Conservation (phyloP, 2,113 vertebrate genomes). For the Sander vitreus region DNA sequence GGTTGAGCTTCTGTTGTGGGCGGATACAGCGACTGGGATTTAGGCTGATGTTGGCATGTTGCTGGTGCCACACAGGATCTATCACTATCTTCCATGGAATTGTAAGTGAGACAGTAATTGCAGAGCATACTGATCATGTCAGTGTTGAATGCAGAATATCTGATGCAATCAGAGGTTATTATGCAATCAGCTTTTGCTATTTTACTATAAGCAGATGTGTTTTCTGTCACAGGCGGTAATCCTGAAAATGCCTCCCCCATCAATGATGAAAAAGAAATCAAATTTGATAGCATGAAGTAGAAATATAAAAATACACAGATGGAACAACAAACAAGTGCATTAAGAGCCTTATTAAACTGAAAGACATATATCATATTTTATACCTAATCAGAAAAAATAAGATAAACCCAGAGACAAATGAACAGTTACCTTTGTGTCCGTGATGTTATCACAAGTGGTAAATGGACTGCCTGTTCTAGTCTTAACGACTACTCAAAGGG, state of each 20-base stretch:
- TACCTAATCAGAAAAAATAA: not conserved
- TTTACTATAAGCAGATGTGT: conserved; percentile 60
- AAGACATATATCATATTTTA: not conserved
- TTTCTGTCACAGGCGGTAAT: conserved; percentile 41
- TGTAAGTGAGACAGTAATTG: conserved; percentile 18
- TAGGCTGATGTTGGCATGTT: conserved; percentile 19
- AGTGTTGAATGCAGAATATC: conserved; percentile 62
- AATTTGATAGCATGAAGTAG: conserved; percentile 11
- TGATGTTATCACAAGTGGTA: not conserved
- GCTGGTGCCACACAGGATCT: conserved; percentile 11
- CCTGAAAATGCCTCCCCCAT: conserved; percentile 38
- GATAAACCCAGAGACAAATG: not conserved
- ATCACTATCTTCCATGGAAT: conserved; percentile 31
- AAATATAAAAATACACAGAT: not conserved
- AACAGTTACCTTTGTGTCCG: not conserved
- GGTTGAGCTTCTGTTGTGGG: conserved; percentile 14
- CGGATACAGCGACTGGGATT: conserved; percentile 13
- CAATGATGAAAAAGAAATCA: conserved; percentile 26
- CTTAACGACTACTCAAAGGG: too few relatives aligned
- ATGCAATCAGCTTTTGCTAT: conserved; percentile 62
- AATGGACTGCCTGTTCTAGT: too few relatives aligned
- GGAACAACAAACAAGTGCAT: not conserved
- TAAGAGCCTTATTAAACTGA: not conserved
- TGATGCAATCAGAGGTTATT: conserved; percentile 77
- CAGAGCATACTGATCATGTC: conserved; percentile 32